phyloP scores from a whole-genome alignment of 2,113 vertebrate species.

The Onychorhynchus coronatus region DNA sequence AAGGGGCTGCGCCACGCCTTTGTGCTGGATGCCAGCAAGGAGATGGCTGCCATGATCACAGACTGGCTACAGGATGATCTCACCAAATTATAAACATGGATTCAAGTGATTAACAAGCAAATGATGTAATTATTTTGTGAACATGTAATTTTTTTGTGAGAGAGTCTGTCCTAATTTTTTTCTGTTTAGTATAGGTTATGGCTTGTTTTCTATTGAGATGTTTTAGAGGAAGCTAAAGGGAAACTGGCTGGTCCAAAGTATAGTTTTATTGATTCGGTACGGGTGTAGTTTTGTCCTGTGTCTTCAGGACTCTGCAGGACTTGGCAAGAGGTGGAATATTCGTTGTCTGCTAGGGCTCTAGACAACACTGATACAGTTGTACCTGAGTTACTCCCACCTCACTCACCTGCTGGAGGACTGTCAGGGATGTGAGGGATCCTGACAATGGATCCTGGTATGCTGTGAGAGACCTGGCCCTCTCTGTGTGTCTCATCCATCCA shows the following conservation, averaged over 20 bases:
- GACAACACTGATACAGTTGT: neutral
- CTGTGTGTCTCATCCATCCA: fast-evolving
- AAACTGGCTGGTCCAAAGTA: constrained; percentile 46
- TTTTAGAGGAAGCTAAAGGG: neutral
- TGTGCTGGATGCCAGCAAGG: constrained; percentile 76
- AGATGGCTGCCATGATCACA: constrained; percentile 83
- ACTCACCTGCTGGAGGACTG: neutral
- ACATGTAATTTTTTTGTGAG: neutral
- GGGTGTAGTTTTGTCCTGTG: neutral
- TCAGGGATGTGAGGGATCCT: neutral
- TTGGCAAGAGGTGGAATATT: neutral
- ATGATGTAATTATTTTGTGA: constrained; percentile 26
- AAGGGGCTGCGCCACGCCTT: constrained; percentile 87
- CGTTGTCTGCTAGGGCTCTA: neutral
- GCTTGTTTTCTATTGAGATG: constrained; percentile 35
- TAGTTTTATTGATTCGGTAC: constrained; percentile 14
- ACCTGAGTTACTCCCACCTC: neutral
- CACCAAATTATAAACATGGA: constrained; percentile 52
- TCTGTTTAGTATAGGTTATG: neutral
- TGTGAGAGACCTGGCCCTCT: neutral
- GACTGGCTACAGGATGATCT: constrained; percentile 81
- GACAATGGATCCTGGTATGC: neutral
- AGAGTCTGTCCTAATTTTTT: neutral
- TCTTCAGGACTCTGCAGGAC: neutral
- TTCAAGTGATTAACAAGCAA: neutral